Evolutionary conservation across 2,113 vertebrate species (phyloP).

Genomic region (Gambusia affinis): DNA sequence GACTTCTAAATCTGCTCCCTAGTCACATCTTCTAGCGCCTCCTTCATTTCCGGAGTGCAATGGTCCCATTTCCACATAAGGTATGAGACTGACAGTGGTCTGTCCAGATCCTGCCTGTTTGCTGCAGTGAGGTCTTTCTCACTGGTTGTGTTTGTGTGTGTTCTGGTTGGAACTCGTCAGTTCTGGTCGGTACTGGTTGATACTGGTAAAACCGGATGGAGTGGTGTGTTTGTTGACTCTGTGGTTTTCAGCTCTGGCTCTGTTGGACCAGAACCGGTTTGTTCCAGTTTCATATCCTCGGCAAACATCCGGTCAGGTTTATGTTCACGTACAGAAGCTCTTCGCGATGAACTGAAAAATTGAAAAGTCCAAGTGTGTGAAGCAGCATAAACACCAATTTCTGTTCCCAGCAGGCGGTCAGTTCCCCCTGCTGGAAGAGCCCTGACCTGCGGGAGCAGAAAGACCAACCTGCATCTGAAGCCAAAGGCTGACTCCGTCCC

Average conservation of each 20-base stretch:
- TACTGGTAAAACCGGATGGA: not conserved
- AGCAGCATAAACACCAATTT: not conserved
- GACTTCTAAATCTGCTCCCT: no score
- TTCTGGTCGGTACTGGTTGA: not conserved
- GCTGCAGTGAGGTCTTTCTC: no score
- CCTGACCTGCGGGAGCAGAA: not conserved
- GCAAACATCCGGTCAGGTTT: not conserved
- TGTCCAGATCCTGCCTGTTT: no score
- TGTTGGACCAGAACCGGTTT: not conserved
- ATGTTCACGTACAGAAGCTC: no score
- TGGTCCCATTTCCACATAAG: no score
- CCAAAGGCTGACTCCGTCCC: not conserved
- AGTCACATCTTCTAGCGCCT: no score
- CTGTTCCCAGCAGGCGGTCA: not conserved
- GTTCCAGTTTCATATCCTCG: slow-evolving; percentile 1
- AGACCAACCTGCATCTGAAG: not conserved
- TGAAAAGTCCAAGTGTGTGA: not conserved
- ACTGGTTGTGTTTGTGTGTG: not conserved
- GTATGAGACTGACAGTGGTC: no score
- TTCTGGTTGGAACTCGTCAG: no score
- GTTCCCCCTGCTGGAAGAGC: not conserved
- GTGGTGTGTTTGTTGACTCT: not conserved
- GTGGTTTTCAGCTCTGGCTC: not conserved
- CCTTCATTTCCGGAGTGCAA: no score
- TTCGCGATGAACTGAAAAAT: not conserved